Conservation (phyloP, 2,888 invertebrate species). For the Sarcophaga carnaria region DNA sequence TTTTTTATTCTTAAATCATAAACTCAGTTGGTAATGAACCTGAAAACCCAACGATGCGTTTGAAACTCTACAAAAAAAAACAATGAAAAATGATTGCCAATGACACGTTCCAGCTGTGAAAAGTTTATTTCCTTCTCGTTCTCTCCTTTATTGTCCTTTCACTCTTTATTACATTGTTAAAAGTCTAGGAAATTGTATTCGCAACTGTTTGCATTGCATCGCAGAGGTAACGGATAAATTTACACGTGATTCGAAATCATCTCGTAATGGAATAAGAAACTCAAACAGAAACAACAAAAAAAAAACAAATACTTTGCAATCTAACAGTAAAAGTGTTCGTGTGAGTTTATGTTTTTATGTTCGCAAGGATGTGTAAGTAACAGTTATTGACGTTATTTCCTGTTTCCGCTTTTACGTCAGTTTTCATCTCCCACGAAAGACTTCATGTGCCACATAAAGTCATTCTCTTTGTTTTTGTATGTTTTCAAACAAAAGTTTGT, state of each 20-base stretch:
- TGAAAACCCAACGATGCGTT: slow-evolving; percentile 17
- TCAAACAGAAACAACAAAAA: not conserved
- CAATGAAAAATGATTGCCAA: slow-evolving; percentile 31
- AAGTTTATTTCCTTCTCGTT: not conserved
- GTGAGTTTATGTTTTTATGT: not conserved
- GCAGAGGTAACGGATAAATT: slow-evolving; percentile 33
- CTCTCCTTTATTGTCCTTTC: not conserved
- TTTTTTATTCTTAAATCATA: not conserved
- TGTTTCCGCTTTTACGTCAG: slow-evolving; percentile 42
- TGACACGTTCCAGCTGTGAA: slow-evolving; percentile 45
- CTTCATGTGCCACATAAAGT: slow-evolving; percentile 8
- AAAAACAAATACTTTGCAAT: not conserved
- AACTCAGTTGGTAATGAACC: slow-evolving; percentile 41
- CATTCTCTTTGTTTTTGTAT: not conserved
- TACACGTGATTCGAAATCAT: slow-evolving; percentile 58
- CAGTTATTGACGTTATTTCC: slow-evolving; percentile 33
- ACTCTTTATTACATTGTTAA: not conserved
- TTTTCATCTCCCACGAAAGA: slow-evolving; percentile 28
- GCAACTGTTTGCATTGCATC: not conserved
- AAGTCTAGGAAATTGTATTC: not conserved
- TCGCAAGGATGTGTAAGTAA: not conserved
- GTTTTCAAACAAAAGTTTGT: not conserved
- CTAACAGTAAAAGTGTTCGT: slow-evolving; percentile 3
- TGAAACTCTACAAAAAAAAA: not conserved
- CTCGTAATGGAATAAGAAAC: slow-evolving; percentile 23